Percentiles rank a stretch among this genome's conserved stretches.
These are phyloP conservation scores for Caenorhabditis latens DNA, from an alignment of 1,140 invertebrate genomes.

Conservation along the genomic window DNA sequence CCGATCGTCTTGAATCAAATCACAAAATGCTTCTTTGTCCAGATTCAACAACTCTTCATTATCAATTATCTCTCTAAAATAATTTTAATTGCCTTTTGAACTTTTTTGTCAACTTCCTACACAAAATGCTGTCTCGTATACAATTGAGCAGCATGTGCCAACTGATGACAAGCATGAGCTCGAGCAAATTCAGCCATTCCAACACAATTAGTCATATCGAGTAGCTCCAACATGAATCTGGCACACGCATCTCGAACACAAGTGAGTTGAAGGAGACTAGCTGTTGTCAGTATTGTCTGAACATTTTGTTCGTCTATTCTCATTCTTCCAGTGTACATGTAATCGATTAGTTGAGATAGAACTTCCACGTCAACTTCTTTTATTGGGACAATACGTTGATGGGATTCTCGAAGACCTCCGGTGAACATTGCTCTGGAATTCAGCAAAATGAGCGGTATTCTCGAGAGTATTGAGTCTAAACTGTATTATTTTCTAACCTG, in stretches of 20 bases:
- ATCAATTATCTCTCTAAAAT: constrained; percentile 42
- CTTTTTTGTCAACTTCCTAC: background rate
- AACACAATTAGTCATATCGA: constrained; percentile 32
- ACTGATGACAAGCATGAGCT: constrained; percentile 38
- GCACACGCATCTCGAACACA: constrained; percentile 22
- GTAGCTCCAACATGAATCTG: constrained; percentile 21
- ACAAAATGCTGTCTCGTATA: constrained; percentile 39
- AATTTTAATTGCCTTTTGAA: background rate
- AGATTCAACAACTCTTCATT: constrained; percentile 37
- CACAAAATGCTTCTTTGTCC: constrained; percentile 10
- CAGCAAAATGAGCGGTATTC: no score
- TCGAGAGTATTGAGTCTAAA: background rate
- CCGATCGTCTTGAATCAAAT: constrained; percentile 39
- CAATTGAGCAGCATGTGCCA: constrained; percentile 40
- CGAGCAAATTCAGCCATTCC: constrained; percentile 44
- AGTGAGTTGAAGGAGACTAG: background rate
- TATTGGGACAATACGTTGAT: constrained; percentile 9
- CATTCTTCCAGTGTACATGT: constrained; percentile 51
- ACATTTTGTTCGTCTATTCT: constrained; percentile 29
- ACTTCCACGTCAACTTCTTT: constrained; percentile 51
- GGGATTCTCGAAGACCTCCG: constrained; percentile 13
- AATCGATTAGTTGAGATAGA: constrained; percentile 14
- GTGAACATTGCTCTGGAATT: constrained; percentile 45
- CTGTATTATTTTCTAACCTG: background rate
- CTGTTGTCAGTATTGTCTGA: constrained; percentile 21